Conservation (phyloP, 2,888 invertebrate species). For the Slavum lentiscoides region DNA sequence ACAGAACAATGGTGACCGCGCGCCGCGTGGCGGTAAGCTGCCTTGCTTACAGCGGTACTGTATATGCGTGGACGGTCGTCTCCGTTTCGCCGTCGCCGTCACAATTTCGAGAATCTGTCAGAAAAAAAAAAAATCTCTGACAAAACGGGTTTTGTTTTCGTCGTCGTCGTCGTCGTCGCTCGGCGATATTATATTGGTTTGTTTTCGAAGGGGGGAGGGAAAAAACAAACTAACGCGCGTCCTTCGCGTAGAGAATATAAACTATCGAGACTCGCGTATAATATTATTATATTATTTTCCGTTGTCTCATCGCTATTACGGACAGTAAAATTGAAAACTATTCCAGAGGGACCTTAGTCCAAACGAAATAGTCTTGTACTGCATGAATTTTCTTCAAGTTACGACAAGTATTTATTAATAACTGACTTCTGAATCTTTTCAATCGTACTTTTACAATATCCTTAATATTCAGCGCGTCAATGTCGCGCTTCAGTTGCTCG, state of each 20-base stretch:
- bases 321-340: too few relatives aligned
- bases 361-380: too few relatives aligned
- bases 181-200: constrained; percentile 11
- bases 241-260: neutral
- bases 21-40: neutral
- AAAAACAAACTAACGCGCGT: neutral
- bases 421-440: too few relatives aligned
- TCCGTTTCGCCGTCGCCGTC: constrained; percentile 9
- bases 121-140: constrained; percentile 13
- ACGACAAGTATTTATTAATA: too few relatives aligned
- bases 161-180: neutral
- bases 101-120: constrained; percentile 34
- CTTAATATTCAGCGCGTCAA: too few relatives aligned
- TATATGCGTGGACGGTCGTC: neutral
- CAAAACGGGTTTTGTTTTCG: constrained; percentile 34
- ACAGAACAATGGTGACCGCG: constrained; percentile 31
- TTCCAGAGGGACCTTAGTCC: too few relatives aligned
- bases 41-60: too few relatives aligned
- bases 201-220: neutral
- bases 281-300: too few relatives aligned
- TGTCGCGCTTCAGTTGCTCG: too few relatives aligned
- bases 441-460: too few relatives aligned
- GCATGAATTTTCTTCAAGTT: too few relatives aligned
- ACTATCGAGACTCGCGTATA: neutral
- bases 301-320: too few relatives aligned